Conservation (phyloP, 2,797 vertebrate genomes). For the Pseudomugil tenellus region DNA sequence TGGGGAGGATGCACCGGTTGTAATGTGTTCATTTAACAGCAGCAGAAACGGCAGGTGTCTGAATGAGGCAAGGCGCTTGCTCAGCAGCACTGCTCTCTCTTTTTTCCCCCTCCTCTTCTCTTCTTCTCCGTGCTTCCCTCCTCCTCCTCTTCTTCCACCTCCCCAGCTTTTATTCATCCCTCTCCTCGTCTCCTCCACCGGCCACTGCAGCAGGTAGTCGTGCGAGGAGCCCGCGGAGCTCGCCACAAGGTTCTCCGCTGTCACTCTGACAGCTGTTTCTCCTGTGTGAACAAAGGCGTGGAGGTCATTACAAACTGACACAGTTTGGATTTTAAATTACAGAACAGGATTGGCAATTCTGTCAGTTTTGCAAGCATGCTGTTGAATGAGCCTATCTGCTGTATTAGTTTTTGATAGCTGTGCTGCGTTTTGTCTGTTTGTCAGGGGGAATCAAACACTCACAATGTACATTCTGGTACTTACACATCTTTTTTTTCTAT, state of each 20-base stretch:
- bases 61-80: constrained; percentile 52
- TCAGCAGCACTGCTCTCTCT: constrained; percentile 29
- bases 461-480: constrained; percentile 29
- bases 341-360: constrained; percentile 28
- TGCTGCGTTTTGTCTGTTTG: constrained; percentile 25
- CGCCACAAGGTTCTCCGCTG: constrained; percentile 51
- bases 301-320: constrained; percentile 49
- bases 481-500: constrained; percentile 48
- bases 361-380: constrained; percentile 16
- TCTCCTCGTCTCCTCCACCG: no score
- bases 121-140: no score
- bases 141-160: neutral
- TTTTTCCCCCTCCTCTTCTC: neutral
- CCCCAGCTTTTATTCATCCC: neutral
- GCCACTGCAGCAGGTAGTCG: constrained; percentile 54
- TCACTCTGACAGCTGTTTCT: constrained; percentile 59
- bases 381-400: neutral
- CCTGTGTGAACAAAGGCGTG: constrained; percentile 40
- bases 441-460: constrained; percentile 51
- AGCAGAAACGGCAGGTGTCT: constrained; percentile 57
- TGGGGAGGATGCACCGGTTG: constrained; percentile 9
- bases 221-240: constrained; percentile 49
- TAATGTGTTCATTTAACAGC: constrained; percentile 62
- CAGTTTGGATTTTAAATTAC: constrained; percentile 53
- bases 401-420: constrained; percentile 10